These are phyloP conservation scores for sheep (Ovis aries) DNA, from an alignment of 2,113 vertebrate species.

Conservation along the genomic window DNA sequence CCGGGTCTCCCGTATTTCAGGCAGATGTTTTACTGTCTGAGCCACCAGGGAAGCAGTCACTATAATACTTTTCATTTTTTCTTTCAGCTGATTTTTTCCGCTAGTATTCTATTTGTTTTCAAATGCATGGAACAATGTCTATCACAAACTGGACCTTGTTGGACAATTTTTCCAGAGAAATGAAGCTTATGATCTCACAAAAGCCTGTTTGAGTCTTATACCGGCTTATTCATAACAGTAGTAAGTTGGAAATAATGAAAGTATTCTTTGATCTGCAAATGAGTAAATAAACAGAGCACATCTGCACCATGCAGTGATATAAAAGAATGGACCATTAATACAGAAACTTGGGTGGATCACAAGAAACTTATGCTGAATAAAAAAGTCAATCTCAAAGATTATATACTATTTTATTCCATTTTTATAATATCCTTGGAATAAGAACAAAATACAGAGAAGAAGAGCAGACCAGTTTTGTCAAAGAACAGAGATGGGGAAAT, in stretches of 20 bases:
- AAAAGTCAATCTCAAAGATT: background rate
- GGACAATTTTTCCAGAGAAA: background rate
- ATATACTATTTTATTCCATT: background rate
- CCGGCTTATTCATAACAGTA: background rate
- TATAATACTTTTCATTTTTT: background rate
- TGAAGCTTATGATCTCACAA: background rate
- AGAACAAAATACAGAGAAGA: background rate
- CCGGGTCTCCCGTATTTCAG: no score
- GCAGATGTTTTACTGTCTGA: no score
- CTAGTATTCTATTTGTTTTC: background rate
- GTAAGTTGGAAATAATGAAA: background rate
- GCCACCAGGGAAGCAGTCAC: no score
- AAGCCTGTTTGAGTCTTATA: background rate
- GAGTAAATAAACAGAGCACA: background rate
- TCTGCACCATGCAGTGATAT: background rate
- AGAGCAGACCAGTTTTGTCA: background rate
- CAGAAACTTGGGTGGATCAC: background rate
- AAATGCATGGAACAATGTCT: background rate
- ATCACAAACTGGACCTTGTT: background rate
- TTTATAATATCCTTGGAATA: background rate
- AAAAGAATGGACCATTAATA: background rate
- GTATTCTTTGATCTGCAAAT: background rate
- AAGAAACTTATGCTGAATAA: background rate
- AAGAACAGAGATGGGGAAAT: background rate
- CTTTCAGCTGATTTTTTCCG: background rate